Base-by-base conservation (phyloP, 1,140 invertebrate genomes). In the Samia ricini region DNA sequence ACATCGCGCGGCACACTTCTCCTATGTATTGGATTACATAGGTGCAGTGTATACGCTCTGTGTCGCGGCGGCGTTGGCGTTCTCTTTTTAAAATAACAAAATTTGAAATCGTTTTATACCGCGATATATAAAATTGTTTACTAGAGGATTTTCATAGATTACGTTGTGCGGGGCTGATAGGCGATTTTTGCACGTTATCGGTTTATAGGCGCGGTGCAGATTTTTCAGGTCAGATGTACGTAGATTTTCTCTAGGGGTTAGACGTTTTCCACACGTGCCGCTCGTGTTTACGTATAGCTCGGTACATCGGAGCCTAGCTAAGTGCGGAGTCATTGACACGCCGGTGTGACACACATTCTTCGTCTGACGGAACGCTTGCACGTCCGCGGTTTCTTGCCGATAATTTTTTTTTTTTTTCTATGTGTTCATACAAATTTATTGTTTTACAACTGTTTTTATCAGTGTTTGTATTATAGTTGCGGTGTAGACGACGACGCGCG, bases 311-410 rank as follows among this genome's bases (percentile, higher is more conserved):
- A 33, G 26, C 56, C 15, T 26, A 57, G 56, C 56, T 56, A 52
- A 52, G 22, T 56, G 56, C 56, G 64, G 75, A 82, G 84, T 87
- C 86, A 81, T 77, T 89, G 86, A 89, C 86, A 78, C 79, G 24
- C 26, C 56, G 69, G 66, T 70, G 62, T 89, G 86, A 89, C 86
- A 89, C 71, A 87, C 82, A 85, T 89, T 89, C 81, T 63, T 57
- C 33, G 68, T 73, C 69, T 76, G 83, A 83, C 81, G 73, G 77
- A 71, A 70, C 56, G 56, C 26, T 73, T 71, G 63, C 74, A 80
- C 76, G 76, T 74, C 74, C 56, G 56, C n/a, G 64, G 69, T 68
- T 77, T 79, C 60, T 61, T 81, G 74, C 74, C 56, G 20, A 36
- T 29, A 63, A 5, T 57, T 26, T 57, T 29, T 23, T 62, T 68